A percentile compares a stretch with the other conserved stretches of the same genome.
phyloP scores from a whole-genome alignment of 2,888 invertebrate genomes.

The Leptinotarsa tumamoca region DNA sequence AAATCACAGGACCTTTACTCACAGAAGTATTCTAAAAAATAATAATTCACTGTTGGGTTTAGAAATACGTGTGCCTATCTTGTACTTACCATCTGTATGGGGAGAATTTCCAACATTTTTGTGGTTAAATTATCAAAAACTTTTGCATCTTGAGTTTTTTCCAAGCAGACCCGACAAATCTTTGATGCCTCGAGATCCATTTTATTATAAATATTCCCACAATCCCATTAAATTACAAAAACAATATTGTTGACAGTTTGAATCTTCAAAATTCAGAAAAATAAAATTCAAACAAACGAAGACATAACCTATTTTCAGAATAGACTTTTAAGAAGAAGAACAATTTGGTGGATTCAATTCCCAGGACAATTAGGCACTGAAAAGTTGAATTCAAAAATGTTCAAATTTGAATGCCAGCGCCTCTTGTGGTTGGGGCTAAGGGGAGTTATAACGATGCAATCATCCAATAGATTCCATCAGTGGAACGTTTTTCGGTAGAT shows the following conservation, averaged over 20 bases:
- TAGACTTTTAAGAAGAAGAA: background rate
- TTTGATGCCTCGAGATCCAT: background rate
- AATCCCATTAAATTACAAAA: background rate
- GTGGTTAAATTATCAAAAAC: background rate
- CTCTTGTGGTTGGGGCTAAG: no score
- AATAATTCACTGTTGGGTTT: background rate
- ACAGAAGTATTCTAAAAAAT: conserved; percentile 2
- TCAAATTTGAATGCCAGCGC: no score
- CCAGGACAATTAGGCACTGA: no score
- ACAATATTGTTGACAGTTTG: no score
- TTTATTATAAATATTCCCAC: background rate
- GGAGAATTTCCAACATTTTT: conserved; percentile 19
- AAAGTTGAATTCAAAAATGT: no score
- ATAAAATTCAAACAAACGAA: no score
- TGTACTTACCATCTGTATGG: conserved; percentile 15
- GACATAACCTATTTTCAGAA: background rate
- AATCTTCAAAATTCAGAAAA: no score
- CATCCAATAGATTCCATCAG: no score
- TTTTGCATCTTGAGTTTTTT: background rate
- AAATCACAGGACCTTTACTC: conserved; percentile 14
- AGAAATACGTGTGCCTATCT: background rate
- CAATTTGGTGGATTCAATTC: no score
- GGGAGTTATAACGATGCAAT: no score
- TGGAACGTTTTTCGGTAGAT: no score
- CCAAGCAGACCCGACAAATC: conserved; percentile 9